phyloP scores from a whole-genome alignment of 2,888 invertebrate genomes.

The Synergus gifuensis region DNA sequence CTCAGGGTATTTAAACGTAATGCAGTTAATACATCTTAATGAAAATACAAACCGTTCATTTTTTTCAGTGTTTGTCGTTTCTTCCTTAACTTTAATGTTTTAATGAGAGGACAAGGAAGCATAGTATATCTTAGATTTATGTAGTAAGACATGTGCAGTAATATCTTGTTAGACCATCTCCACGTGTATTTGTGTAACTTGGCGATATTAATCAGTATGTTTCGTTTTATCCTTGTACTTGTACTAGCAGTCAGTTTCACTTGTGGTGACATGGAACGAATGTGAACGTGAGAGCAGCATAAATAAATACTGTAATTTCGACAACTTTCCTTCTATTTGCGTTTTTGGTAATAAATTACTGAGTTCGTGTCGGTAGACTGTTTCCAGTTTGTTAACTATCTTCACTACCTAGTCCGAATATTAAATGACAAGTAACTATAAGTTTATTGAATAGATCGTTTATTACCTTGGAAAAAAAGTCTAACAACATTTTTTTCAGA shows the following conservation, averaged over 20 bases:
- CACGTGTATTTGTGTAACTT: background rate
- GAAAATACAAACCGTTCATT: background rate
- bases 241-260: slow-evolving; percentile 15
- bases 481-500: background rate
- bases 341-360: slow-evolving; percentile 4
- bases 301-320: slow-evolving; percentile 15
- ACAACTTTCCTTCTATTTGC: slow-evolving; percentile 2
- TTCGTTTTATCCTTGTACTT: slow-evolving; percentile 26
- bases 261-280: slow-evolving; percentile 19
- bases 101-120: background rate
- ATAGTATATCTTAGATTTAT: background rate
- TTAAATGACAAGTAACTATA: background rate
- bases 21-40: background rate
- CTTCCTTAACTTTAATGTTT: background rate
- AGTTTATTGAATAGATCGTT: background rate
- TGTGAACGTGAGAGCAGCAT: slow-evolving; percentile 24
- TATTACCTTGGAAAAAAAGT: background rate
- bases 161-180: slow-evolving; percentile 1
- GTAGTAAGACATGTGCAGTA: background rate
- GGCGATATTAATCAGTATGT: slow-evolving; percentile 17
- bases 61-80: background rate
- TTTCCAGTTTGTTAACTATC: slow-evolving; percentile 4
- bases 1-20: background rate
- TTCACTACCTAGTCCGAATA: background rate
- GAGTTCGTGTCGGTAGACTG: background rate